A percentile compares a stretch with the other conserved stretches of the same genome.
phyloP scores from a whole-genome alignment of 2,113 vertebrate species.

The Zosterops lateralis region DNA sequence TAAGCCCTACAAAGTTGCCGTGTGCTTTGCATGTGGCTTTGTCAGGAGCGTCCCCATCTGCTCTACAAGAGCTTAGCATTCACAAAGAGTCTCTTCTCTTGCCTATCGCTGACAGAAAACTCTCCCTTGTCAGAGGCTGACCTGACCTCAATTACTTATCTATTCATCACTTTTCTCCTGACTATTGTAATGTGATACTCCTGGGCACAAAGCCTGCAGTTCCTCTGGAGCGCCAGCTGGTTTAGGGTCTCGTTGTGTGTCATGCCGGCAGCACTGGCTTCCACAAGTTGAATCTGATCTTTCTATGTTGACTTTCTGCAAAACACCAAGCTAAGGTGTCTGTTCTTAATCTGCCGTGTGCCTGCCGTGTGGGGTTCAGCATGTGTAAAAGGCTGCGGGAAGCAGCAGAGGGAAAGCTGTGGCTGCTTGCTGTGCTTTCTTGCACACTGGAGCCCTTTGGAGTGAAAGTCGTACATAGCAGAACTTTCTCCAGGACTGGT shows the following conservation, averaged over 20 bases:
- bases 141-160: conserved; percentile 33
- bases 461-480: rapidly evolving
- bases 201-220: neutral
- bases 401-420: neutral
- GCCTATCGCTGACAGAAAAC: neutral
- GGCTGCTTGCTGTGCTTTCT: neutral
- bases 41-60: neutral
- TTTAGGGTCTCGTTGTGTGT: neutral
- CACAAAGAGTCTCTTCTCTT: neutral
- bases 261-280: neutral
- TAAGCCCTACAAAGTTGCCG: rapidly evolving
- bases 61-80: neutral
- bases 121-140: conserved; percentile 12
- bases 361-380: neutral
- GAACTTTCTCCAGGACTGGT: neutral
- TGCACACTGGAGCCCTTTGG: neutral
- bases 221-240: conserved; percentile 10
- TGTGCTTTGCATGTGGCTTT: neutral
- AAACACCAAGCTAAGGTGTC: neutral
- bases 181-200: neutral
- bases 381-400: neutral
- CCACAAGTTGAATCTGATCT: neutral
- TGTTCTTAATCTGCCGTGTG: neutral
- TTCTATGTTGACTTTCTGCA: neutral
- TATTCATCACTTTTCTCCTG: conserved; percentile 33